Evolutionary conservation across 2,113 vertebrate genomes (phyloP).

Genomic region (Micromys minutus): DNA sequence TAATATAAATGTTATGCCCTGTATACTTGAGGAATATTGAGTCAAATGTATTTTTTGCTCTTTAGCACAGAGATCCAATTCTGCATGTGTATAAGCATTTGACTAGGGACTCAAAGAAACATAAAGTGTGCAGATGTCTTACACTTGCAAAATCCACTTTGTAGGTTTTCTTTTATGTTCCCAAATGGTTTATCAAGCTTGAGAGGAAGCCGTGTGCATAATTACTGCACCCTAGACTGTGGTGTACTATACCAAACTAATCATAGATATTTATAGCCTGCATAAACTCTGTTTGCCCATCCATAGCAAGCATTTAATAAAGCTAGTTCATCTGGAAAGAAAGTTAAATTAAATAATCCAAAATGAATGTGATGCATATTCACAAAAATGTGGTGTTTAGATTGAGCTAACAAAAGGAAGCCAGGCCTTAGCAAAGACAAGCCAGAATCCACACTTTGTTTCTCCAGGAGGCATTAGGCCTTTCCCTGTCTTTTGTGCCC

Average conservation of each 20-base stretch:
- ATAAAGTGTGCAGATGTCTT: slow-evolving; percentile 15
- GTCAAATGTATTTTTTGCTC: background rate
- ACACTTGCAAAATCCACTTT: slow-evolving; percentile 26
- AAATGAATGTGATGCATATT: slow-evolving; percentile 83
- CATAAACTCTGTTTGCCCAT: slow-evolving; percentile 86
- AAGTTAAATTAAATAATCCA: slow-evolving; percentile 88
- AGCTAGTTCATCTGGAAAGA: slow-evolving; percentile 87
- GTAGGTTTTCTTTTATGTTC: slow-evolving; percentile 17
- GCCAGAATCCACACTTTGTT: slow-evolving; percentile 24
- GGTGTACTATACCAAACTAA: slow-evolving; percentile 81
- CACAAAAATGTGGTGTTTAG: slow-evolving; percentile 80
- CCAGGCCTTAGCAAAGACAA: slow-evolving; percentile 59
- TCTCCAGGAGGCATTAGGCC: background rate
- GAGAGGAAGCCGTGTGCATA: slow-evolving; percentile 75
- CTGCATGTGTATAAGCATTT: background rate
- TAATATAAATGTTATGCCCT: background rate
- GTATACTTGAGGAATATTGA: background rate
- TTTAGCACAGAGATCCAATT: background rate
- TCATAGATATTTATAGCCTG: slow-evolving; percentile 85
- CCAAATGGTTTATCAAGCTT: slow-evolving; percentile 66
- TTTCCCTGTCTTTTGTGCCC: slow-evolving; percentile 20
- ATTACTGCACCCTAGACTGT: slow-evolving; percentile 82
- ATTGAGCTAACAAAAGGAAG: slow-evolving; percentile 79
- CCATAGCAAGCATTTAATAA: slow-evolving; percentile 87
- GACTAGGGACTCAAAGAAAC: background rate